Evolutionary conservation across 2,113 vertebrate species (phyloP).

Genomic region (Drymodes brunneopygia): DNA sequence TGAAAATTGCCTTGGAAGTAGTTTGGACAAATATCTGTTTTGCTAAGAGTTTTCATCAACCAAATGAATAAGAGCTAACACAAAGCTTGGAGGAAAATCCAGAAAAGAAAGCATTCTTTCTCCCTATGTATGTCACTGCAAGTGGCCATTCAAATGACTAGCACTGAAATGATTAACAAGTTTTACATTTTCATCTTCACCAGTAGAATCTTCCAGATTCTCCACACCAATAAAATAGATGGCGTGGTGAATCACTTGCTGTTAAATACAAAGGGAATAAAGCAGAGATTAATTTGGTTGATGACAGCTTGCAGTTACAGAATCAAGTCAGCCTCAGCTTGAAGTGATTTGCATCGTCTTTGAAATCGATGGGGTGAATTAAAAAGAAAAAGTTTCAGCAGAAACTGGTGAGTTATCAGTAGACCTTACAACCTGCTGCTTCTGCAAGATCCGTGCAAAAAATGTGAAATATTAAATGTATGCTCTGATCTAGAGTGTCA

Average conservation of each 20-base stretch:
- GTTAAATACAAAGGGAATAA: not conserved
- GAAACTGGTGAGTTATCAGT: not conserved
- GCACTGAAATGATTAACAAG: not conserved
- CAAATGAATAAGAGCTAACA: not conserved
- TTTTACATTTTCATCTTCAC: not conserved
- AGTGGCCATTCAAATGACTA: not conserved
- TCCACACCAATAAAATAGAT: not conserved
- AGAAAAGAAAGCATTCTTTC: not conserved
- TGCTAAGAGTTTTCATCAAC: not conserved
- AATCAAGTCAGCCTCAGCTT: not conserved
- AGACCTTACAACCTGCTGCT: not conserved
- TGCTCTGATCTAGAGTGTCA: fast-evolving
- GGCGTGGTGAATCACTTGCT: not conserved
- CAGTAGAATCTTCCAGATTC: not conserved
- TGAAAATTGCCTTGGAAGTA: not conserved
- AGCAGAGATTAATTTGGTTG: not conserved
- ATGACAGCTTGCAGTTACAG: not conserved
- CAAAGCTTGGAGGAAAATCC: not conserved
- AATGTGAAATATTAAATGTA: not conserved
- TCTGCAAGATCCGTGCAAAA: not conserved
- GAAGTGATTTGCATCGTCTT: not conserved
- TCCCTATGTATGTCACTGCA: not conserved
- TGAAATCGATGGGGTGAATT: not conserved
- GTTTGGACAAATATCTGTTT: not conserved
- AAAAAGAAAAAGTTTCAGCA: not conserved